Evolutionary conservation across 2,888 invertebrate species (phyloP), one percentile per base, ranked within the genome.

Genomic region (Liposcelis brunnea): DNA sequence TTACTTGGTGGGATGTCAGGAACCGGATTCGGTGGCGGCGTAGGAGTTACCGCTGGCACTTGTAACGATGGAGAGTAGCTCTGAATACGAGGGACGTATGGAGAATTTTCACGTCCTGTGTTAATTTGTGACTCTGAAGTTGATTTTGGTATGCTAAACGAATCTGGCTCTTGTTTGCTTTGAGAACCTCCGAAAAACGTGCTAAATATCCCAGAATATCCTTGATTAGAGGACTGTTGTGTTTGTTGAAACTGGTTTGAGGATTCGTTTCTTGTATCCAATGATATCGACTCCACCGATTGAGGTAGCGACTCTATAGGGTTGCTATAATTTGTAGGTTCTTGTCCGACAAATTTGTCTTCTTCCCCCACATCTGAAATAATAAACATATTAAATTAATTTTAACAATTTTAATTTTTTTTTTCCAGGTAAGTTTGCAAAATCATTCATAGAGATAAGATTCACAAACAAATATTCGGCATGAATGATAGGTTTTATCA

Each of bases 321-420:
- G 15, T 36, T 43, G 35, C 43, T 26, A 37, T 42, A 31, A 45
- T 45, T 34, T 31, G 47, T 21, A 42, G 52, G 40, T n/a, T 52
- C 51, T 47, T 58, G 58, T 21, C 56, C 56, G 50, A 59, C 50
- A 53, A 58, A 56, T 50, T 47, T 57, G 50, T 56, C 56, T 45
- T 51, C 48, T 49, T 60, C 58, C 43, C 40, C 40, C 15, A 50
- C 52, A 49, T 56, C 59, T 59, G 51, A 31, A 53, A 55, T 48
- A 47, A 37, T 48, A 48, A 49, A 38, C 46, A 40, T 2, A 21
- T 21, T 26, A 44, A 35, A 16, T 15, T 33, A 10, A 3, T 33
- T 26, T 21, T 10, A 38, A 38, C n/a, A 16, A 2, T 14, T 14
- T 12, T 26, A 11, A n/a, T 11, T 2, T 11, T 21, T 16, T 35